Percentiles rank a stretch among this genome's conserved stretches.
phyloP scores from a whole-genome alignment of 2,113 vertebrate species.

The Plotosus lineatus region DNA sequence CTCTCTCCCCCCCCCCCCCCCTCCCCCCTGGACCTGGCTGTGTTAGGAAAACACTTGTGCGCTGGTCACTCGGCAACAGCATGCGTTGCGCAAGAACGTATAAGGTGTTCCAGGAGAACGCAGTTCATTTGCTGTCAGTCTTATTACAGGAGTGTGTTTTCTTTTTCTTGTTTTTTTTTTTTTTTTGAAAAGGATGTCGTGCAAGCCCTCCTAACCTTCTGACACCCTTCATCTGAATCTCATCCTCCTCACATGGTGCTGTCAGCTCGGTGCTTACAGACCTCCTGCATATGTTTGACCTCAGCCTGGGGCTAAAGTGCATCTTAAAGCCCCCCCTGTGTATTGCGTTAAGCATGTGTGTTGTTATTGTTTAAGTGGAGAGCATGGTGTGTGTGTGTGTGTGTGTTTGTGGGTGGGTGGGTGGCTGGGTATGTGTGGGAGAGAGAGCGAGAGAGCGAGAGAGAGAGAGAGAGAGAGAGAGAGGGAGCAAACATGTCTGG shows the following conservation, averaged over 20 bases:
- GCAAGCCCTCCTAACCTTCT: slow-evolving; percentile 25
- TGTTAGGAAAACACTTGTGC: slow-evolving; percentile 47
- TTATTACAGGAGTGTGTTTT: slow-evolving; percentile 41
- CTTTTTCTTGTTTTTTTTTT: no score
- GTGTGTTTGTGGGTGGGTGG: neutral
- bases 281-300: slow-evolving; percentile 33
- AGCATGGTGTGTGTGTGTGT: slow-evolving; percentile 23
- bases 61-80: slow-evolving; percentile 51
- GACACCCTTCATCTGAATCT: slow-evolving; percentile 25
- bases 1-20: neutral
- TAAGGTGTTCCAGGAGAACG: slow-evolving; percentile 29
- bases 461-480: slow-evolving; percentile 9
- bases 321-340: slow-evolving; percentile 34
- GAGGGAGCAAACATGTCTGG: slow-evolving; percentile 32
- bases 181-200: neutral
- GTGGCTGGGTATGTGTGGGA: neutral
- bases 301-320: slow-evolving; percentile 32
- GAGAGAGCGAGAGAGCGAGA: neutral
- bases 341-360: slow-evolving; percentile 40
- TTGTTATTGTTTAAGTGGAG: slow-evolving; percentile 47
- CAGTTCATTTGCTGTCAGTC: slow-evolving; percentile 38
- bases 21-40: slow-evolving; percentile 28
- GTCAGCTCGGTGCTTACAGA: slow-evolving; percentile 10
- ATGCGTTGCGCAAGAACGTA: neutral
- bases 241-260: slow-evolving; percentile 25